Base-by-base conservation (phyloP, 2,888 invertebrate species). In the Pogonocherus hispidulus region DNA sequence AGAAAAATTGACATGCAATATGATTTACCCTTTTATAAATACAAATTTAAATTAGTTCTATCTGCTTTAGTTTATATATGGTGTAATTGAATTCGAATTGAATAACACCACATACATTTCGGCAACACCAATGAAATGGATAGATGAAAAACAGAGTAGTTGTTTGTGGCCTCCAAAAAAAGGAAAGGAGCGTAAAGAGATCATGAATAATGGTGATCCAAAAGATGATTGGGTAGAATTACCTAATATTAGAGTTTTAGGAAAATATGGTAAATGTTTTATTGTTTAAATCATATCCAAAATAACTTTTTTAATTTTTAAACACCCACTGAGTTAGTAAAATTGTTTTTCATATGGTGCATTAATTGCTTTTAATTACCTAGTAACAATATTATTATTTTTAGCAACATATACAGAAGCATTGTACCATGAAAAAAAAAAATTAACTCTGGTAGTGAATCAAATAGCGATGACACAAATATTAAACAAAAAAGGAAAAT, bases 151-250 rank as follows among this genome's bases (percentile, higher is more conserved):
- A 19, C 19, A 57, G 11, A 41, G 41, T 20, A 32, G 41, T 1
- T 57, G 57, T 44, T 37, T 41, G 16, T 57, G 57, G 57, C 57
- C 57, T 6, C 57, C 57, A 37, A 57, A 57, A 41, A 57, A 51
- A 51, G 51, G 51, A 51, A 51, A 19, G 14, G 44, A 35, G 37
- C 18, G 41, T 5, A 57, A 44, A 14, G 57, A 57, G 41, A 57
- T n/a, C n/a, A n/a, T n/a, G n/a, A n/a, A n/a, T n/a, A n/a, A n/a
- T n/a, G n/a, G n/a, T n/a, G n/a, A n/a, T n/a, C n/a, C n/a, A n/a
- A n/a, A n/a, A n/a, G n/a, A n/a, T n/a, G n/a, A n/a, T n/a, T n/a
- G n/a, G n/a, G n/a, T n/a, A n/a, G n/a, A n/a, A n/a, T n/a, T n/a
- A n/a, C n/a, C n/a, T n/a, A n/a, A n/a, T n/a, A n/a, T n/a, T n/a